phyloP scores from a whole-genome alignment of 2,113 vertebrate species.

The Mormyrus lacerda region DNA sequence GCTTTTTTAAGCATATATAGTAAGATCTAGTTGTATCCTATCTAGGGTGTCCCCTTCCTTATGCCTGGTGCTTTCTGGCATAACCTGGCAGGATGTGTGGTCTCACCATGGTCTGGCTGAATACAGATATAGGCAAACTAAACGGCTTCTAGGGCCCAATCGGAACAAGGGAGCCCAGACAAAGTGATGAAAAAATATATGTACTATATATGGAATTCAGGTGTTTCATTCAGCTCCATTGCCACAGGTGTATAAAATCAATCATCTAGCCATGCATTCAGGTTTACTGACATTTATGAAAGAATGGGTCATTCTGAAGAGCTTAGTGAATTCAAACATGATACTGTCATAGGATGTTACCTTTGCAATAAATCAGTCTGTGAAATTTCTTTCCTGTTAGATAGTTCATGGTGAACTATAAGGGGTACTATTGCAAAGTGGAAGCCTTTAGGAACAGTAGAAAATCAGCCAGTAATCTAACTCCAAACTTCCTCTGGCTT shows the following conservation, averaged over 20 bases:
- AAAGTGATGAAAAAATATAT: neutral
- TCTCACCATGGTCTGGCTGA: neutral
- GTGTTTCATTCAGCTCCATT: neutral
- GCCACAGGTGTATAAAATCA: neutral
- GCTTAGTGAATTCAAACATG: neutral
- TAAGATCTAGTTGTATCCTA: neutral
- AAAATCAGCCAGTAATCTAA: neutral
- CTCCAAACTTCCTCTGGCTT: neutral
- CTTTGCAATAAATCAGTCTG: neutral
- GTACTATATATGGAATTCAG: neutral
- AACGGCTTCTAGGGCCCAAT: neutral
- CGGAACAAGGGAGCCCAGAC: neutral
- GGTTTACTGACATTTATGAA: neutral
- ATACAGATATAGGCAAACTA: neutral
- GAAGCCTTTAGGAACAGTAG: neutral
- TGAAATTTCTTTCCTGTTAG: neutral
- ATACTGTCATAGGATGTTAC: neutral
- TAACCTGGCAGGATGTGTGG: neutral
- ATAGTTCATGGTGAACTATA: no score
- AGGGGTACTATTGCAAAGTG: neutral
- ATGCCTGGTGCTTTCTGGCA: neutral
- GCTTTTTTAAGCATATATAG: neutral
- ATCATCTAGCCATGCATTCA: neutral
- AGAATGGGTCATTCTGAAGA: neutral
- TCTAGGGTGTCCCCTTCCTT: neutral